Conservation (phyloP, 1,140 invertebrate species). For the Scylla paramamosain region DNA sequence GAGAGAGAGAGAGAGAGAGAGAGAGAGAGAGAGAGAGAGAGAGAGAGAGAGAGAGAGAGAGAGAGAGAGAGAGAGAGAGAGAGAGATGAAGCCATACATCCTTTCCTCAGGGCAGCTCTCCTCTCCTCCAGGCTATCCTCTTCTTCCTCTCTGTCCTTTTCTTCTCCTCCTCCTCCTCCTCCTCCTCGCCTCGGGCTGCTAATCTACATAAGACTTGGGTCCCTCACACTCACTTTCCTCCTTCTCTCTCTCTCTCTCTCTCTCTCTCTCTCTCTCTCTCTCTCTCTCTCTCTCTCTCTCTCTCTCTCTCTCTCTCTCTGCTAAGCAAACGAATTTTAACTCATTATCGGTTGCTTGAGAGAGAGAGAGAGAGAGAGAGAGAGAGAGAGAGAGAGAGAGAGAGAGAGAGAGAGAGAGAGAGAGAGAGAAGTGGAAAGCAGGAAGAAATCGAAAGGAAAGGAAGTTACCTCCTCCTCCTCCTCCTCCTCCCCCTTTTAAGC, state of each 20-base stretch:
- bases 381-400: conserved; percentile 21
- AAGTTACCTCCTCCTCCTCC: not conserved
- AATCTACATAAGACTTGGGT: not conserved
- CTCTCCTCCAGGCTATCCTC: not conserved
- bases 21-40: conserved; percentile 29
- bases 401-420: not conserved
- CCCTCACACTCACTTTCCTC: conserved; percentile 15
- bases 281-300: conserved; percentile 36
- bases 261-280: conserved; percentile 4
- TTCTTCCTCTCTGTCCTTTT: too few species aligned
- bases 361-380: conserved; percentile 29
- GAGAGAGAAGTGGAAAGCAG: not conserved
- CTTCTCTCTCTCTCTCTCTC: conserved; percentile 35
- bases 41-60: conserved; percentile 55
- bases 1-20: conserved; percentile 40
- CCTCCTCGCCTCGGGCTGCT: not conserved
- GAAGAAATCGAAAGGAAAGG: not conserved
- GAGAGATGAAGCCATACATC: conserved; percentile 27
- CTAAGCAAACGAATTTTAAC: not conserved
- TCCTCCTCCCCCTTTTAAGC: not conserved
- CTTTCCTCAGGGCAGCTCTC: conserved; percentile 17
- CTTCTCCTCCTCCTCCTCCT: conserved; percentile 29
- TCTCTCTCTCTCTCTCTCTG: conserved; percentile 41
- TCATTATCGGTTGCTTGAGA: not conserved
- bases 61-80: conserved; percentile 39